Base-by-base conservation (phyloP, 2,113 vertebrate species). In the Phylloscopus whistleri region DNA sequence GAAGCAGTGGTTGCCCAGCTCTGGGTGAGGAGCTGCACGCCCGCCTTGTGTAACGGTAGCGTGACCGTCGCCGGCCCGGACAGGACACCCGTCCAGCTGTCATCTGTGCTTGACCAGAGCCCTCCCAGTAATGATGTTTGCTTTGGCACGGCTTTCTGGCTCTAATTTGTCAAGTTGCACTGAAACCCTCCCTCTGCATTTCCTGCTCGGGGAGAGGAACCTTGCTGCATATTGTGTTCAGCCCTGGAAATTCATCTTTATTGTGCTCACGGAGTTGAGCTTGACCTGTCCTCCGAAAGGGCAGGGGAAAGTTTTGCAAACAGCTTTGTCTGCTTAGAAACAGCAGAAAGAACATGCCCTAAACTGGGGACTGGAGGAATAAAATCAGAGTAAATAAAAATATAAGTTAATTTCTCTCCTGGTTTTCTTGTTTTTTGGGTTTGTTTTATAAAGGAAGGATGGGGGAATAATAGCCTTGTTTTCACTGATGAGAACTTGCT, bases 401-500 rank as follows among this genome's bases (percentile, higher is more conserved):
- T 21, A 67, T 31, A 59, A 31, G 66, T n/a, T 72, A 51, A 27
- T 87, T 85, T 96, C 83, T 95, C 13, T 51, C 14, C 55, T 43
- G 12, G 18, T 55, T 76, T 62, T 30, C 5, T 10, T 26, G 15
- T 23, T 10, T 13, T 15, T 37, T 27, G 7, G 12, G 13, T 53
- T 11, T 33, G 3, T 26, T 35, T 16, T 8, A 41, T 12, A 96
- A 95, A 90, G 91, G 92, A 90, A 75, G 48, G 77, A 60, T 87
- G 95, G 94, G 90, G 95, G 92, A 95, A 91, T 94, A 95, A 92
- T 81, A 30, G 95, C 85, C 94, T 95, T 98, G 98, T 98, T 98
- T 98, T 98, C 97, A 98, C 98, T 98, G 97, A 97, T 97, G 97
- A 97, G 78, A 96, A 98, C 97, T 98, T 98, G 98, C 98, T 98